phyloP scores from a whole-genome alignment of 1,140 invertebrate genomes.

The Zaprionus tsacasi region DNA sequence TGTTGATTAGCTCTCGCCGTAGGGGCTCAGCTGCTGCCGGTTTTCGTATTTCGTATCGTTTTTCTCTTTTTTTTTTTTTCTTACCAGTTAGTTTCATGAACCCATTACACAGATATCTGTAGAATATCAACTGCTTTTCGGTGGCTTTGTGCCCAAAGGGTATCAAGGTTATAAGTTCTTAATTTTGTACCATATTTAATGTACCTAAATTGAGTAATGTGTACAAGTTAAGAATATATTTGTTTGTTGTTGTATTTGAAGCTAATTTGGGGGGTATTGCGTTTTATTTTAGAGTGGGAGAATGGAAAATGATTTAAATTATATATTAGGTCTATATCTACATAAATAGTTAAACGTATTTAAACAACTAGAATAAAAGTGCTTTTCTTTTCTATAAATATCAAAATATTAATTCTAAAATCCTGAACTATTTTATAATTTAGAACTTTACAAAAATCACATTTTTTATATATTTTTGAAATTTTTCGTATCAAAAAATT shows the following conservation, averaged over 20 bases:
- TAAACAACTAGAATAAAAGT: no score
- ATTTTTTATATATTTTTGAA: background rate
- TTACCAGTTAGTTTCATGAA: slow-evolving; percentile 38
- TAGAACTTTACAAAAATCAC: background rate
- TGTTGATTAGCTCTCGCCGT: slow-evolving; percentile 73
- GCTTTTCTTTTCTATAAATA: no score
- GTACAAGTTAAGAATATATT: background rate
- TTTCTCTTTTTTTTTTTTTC: slow-evolving; percentile 2
- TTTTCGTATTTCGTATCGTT: slow-evolving; percentile 35
- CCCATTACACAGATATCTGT: slow-evolving; percentile 21
- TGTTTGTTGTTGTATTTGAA: background rate
- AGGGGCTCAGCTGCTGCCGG: slow-evolving; percentile 71
- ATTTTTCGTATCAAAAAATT: background rate
- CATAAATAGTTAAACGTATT: no score
- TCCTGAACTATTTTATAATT: no score
- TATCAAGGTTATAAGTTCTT: slow-evolving; percentile 54
- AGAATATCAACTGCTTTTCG: slow-evolving; percentile 9
- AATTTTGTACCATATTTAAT: slow-evolving; percentile 15
- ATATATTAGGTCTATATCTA: no score
- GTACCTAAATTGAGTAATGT: slow-evolving; percentile 4
- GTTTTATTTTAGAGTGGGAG: background rate
- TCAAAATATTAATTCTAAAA: no score
- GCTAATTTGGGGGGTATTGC: background rate
- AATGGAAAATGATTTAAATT: background rate
- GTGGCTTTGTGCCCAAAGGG: slow-evolving; percentile 46